Base-by-base conservation (phyloP, 2,797 vertebrate genomes). In the Myiotriccus ornatus region DNA sequence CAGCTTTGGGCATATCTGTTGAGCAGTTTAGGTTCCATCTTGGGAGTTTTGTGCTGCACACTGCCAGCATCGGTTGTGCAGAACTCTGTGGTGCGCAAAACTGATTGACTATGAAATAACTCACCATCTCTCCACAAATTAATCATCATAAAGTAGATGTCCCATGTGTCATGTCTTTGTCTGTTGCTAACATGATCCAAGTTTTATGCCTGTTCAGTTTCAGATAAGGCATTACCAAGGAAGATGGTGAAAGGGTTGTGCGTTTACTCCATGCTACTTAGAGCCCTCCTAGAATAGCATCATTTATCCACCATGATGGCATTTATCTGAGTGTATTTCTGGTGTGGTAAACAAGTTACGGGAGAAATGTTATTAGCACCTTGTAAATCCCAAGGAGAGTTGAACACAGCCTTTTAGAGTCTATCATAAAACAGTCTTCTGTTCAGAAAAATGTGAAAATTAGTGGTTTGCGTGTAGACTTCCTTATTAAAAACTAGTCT, bases 371-470 rank as follows among this genome's bases (percentile, higher is more conserved):
- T 95, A 76, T 83, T 88, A 89, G 79, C 24, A 10, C 56, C 59
- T 87, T 93, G 47, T 89, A 95, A 90, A 84, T 93, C 78, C 80
- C 49, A 68, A 90, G 74, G 30, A 50, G 43, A 81, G 55, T 62
- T 90, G 78, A 94, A 78, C 56, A 71, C 35, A 64, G 64, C 44
- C 46, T 96, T 93, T 96, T 90, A 89, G 56, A 82, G 77, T 49
- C 20, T 47, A 2, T 84, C 71, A 69, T 53, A 81, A 95, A 95
- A 67, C 47, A 78, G 55, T 92, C 37, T 86, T 95, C 63, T 82
- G 49, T 93, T 96, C 79, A 44, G 47, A 86, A 89, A 94, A 89
- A 76, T 76, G 50, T 85, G 84, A 86, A 96, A 95, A 95, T 87
- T 88, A 80, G 10, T 85, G 53, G 84, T 93, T 93, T 84, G 47